Evolutionary conservation across 2,888 invertebrate genomes (phyloP).

Genomic region (Erebia epiphron): DNA sequence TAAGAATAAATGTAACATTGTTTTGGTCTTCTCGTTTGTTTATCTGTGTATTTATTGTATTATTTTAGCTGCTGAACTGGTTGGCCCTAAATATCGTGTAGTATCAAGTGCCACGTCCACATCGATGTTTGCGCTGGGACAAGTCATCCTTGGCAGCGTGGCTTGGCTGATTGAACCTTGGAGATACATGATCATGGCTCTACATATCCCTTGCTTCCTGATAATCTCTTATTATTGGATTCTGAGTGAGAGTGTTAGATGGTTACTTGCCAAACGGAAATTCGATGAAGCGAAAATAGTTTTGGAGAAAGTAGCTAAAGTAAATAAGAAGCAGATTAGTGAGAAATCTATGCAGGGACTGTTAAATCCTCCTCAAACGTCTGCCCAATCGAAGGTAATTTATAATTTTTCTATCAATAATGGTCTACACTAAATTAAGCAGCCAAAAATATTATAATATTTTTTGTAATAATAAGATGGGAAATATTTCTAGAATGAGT

Average conservation of each 20-base stretch:
- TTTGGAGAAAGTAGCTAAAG: conserved; percentile 84
- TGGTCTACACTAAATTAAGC: background rate
- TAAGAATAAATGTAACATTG: no score
- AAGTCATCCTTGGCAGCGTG: conserved; percentile 85
- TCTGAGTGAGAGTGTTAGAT: conserved; percentile 87
- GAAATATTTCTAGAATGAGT: no score
- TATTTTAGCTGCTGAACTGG: conserved; percentile 86
- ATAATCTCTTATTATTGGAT: conserved; percentile 87
- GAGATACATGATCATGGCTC: conserved; percentile 85
- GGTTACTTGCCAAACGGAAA: conserved; percentile 87
- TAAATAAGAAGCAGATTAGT: conserved; percentile 83
- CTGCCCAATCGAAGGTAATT: background rate
- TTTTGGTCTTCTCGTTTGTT: no score
- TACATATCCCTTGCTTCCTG: conserved; percentile 87
- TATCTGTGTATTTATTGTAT: no score
- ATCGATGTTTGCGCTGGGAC: conserved; percentile 88
- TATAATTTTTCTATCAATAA: background rate
- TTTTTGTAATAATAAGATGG: no score
- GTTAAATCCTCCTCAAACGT: conserved; percentile 61
- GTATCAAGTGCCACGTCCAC: conserved; percentile 87
- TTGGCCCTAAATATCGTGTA: conserved; percentile 88
- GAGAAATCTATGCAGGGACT: conserved; percentile 75
- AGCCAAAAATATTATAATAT: no score
- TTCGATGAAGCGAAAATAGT: conserved; percentile 84
- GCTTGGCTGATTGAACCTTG: conserved; percentile 88